Evolutionary conservation across 2,113 vertebrate genomes (phyloP).

Genomic region (Pedetes capensis): DNA sequence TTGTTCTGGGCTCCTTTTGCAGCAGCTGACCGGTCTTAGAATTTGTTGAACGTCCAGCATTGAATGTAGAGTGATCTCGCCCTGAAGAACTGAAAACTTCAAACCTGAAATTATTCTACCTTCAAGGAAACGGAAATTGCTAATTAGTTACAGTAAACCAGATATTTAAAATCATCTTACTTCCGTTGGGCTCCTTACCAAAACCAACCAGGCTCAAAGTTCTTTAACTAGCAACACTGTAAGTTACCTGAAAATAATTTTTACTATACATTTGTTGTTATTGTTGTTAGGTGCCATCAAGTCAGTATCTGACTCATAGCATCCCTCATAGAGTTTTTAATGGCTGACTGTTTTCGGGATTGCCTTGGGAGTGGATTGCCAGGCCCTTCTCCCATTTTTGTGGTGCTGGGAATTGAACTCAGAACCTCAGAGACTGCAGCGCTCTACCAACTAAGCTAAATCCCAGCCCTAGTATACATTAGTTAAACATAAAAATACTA

Average conservation of each 20-base stretch:
- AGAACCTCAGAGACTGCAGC: too few species aligned
- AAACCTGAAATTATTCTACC: background rate
- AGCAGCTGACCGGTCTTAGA: background rate
- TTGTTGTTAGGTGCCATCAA: too few species aligned
- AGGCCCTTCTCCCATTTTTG: too few species aligned
- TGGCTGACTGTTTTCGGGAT: too few species aligned
- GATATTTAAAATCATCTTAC: background rate
- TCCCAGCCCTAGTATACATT: too few species aligned
- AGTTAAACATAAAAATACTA: background rate
- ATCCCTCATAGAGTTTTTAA: too few species aligned
- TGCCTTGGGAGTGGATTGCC: too few species aligned
- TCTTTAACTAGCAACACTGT: background rate
- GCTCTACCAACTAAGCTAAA: too few species aligned
- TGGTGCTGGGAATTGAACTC: too few species aligned
- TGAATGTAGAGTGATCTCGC: background rate
- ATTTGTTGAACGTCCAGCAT: background rate
- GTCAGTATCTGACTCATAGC: too few species aligned
- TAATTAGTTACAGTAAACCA: background rate
- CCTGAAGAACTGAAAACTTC: slow-evolving; percentile 19
- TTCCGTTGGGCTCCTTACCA: background rate
- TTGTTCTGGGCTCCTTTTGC: background rate
- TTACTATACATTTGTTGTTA: too few species aligned
- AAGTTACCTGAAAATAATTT: background rate
- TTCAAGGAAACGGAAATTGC: background rate
- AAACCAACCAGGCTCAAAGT: background rate